Evolutionary conservation across 2,888 invertebrate species (phyloP), one percentile per base, ranked within the genome.

Genomic region (Lymantria monacha): DNA sequence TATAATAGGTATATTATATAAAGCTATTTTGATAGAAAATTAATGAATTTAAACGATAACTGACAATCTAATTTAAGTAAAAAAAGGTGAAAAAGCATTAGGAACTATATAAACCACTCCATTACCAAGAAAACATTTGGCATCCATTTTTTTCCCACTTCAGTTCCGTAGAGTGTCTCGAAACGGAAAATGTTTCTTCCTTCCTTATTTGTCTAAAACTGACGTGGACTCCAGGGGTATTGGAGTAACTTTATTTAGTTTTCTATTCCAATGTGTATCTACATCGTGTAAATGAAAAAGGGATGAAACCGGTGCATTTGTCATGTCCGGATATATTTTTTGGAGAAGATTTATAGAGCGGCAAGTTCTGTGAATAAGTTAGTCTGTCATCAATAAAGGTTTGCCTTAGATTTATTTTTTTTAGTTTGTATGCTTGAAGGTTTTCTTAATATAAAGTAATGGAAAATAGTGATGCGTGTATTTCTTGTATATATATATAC

Each of bases 141-240:
- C 42, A 51, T 55, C 54, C 55, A 59, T 58, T 67, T 67, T 48
- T 66, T 63, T 43, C 53, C 54, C 49, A 51, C 54, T 55, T 46
- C 36, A 59, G 67, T 53, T 54, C 57, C 66, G 58, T 63, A n/a
- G 65, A 63, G 69, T 67, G 67, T 68, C 70, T 69, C 63, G 61
- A 61, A 76, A 75, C 77, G 76, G 79, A 78, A 81, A 81, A 76
- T 70, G 75, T 51, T 66, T 53, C 71, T 81, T 81, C 76, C 80
- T 81, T 82, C 80, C 82, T 80, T 85, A 83, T 85, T 85, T 85
- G 81, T 84, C 83, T 83, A 84, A 83, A 80, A 80, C 77, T 82
- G 84, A 84, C 82, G 77, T 74, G 71, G 72, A 76, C 77, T 70
- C 73, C 38, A 57, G 64, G 52, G 62, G 61, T 63, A 64, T 66